These are phyloP conservation scores for Neosilurus mollespiculum DNA, from an alignment of 2,797 vertebrate genomes.

Conservation along the genomic window DNA sequence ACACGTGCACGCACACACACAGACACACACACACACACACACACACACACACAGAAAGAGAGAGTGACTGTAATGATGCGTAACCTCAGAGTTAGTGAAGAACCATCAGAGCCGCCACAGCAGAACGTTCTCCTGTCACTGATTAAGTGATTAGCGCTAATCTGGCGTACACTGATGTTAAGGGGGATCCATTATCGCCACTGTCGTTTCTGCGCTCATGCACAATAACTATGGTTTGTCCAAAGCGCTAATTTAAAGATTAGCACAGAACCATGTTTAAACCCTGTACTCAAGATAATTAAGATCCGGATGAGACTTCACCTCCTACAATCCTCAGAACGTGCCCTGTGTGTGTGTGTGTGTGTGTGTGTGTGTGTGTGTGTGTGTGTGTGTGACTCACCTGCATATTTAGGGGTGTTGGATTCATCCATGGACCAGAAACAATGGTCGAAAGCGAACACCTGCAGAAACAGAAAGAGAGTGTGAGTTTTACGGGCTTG, in stretches of 20 bases:
- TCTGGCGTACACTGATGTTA: background rate
- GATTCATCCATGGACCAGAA: conserved; percentile 99
- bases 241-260: conserved; percentile 23
- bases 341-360: conserved; percentile 10
- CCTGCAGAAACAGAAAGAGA: conserved; percentile 69
- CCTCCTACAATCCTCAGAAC: conserved; percentile 29
- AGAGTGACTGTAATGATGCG: background rate
- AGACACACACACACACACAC: conserved; percentile 19
- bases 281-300: conserved; percentile 19
- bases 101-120: background rate
- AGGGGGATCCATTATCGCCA: background rate
- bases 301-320: conserved; percentile 13
- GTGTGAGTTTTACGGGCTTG: conserved; percentile 49
- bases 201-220: background rate
- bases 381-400: conserved; percentile 71
- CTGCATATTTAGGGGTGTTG: conserved; percentile 92
- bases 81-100: background rate
- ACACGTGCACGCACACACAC: conserved; percentile 61
- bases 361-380: conserved; percentile 19
- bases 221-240: conserved; percentile 5
- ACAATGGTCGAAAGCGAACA: conserved; percentile 98
- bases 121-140: background rate
- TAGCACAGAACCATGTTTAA: conserved; percentile 6
- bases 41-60: background rate
- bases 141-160: conserved; percentile 9